Conservation (phyloP, 2,797 vertebrate species). For the Denticeps clupeoides region DNA sequence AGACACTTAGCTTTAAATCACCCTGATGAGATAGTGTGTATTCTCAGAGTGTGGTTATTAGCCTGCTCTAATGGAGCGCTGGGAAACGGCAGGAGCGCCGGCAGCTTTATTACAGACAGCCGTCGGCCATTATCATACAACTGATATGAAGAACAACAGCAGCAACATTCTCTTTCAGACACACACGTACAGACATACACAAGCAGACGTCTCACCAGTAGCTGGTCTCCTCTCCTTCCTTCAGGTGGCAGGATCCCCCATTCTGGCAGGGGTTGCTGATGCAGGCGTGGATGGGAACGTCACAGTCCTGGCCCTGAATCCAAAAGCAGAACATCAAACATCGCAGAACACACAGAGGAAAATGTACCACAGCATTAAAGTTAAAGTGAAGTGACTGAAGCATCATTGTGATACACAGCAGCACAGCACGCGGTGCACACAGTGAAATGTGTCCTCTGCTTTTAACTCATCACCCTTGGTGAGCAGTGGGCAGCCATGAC, state of each 20-base stretch:
- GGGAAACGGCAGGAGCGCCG: neutral
- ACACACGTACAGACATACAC: neutral
- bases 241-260: slow-evolving; percentile 84
- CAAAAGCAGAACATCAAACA: slow-evolving; percentile 22
- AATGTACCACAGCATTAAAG: no score
- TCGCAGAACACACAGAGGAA: neutral
- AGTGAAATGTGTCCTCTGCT: no score
- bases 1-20: slow-evolving; percentile 35
- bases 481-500: no score
- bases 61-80: slow-evolving; percentile 44
- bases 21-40: slow-evolving; percentile 43
- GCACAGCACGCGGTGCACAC: no score
- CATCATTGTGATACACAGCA: no score
- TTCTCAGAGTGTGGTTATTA: slow-evolving; percentile 43
- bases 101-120: no score
- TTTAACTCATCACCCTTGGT: no score
- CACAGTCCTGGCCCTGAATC: slow-evolving; percentile 89
- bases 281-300: slow-evolving; percentile 85
- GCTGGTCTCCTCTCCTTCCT: slow-evolving; percentile 76
- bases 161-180: no score
- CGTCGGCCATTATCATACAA: no score
- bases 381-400: no score
- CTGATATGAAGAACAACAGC: no score
- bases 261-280: slow-evolving; percentile 87
- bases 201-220: slow-evolving; percentile 23